Evolutionary conservation across 1,140 invertebrate species (phyloP).

Genomic region (Ceratoteleas bidentatus): DNA sequence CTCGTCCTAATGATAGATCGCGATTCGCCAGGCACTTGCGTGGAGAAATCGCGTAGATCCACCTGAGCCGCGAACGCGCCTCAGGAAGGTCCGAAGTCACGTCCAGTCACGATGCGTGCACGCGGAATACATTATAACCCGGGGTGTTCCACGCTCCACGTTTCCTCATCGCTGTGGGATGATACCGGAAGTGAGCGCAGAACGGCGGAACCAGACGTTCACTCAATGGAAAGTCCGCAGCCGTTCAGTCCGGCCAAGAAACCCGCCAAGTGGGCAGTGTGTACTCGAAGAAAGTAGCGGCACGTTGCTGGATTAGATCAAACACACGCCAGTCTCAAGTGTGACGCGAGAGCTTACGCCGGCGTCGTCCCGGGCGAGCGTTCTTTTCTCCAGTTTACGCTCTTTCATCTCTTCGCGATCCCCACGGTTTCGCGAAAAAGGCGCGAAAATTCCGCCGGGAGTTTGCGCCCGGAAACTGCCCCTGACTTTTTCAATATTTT

Average conservation of each 20-base stretch:
- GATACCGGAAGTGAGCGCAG: constrained; percentile 80
- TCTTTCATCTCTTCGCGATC: too few species aligned
- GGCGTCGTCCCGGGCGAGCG: too few species aligned
- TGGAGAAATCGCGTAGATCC: constrained; percentile 67
- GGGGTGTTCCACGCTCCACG: constrained; percentile 62
- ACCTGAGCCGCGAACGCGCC: constrained; percentile 61
- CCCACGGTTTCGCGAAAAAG: too few species aligned
- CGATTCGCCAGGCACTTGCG: constrained; percentile 30
- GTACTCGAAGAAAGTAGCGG: constrained; percentile 61
- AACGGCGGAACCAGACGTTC: constrained; percentile 80
- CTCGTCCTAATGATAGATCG: constrained; percentile 47
- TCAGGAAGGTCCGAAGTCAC: constrained; percentile 41
- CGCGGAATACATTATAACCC: constrained; percentile 74
- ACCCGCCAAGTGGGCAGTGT: constrained; percentile 66
- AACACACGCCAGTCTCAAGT: constrained; percentile 42
- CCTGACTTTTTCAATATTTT: too few species aligned
- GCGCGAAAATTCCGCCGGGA: too few species aligned
- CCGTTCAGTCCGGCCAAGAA: constrained; percentile 75
- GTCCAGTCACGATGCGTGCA: constrained; percentile 70
- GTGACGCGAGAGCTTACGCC: constrained; percentile 27
- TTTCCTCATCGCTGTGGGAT: constrained; percentile 76
- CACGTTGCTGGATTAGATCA: constrained; percentile 58
- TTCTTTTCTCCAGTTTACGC: too few species aligned
- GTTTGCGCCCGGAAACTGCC: too few species aligned
- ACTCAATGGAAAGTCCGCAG: constrained; percentile 80